phyloP scores from a whole-genome alignment of 2,797 vertebrate species.

The Falco columbarius region DNA sequence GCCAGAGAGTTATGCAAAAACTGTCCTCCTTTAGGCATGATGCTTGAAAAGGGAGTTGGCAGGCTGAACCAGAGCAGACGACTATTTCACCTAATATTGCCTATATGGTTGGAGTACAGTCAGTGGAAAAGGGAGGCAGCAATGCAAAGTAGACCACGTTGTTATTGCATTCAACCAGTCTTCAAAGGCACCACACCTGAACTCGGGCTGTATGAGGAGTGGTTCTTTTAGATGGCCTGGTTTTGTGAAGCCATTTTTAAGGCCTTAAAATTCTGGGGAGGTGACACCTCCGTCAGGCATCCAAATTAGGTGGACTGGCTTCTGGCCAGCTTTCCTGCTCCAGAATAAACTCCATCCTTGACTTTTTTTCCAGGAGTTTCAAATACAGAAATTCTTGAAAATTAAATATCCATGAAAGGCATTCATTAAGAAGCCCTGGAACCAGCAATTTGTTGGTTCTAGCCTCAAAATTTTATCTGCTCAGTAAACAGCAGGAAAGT shows the following conservation, averaged over 20 bases:
- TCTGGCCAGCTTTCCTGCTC: conserved; percentile 9
- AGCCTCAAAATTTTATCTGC: not conserved
- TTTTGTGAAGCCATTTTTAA: not conserved
- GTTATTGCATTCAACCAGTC: not conserved
- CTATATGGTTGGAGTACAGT: rapidly evolving
- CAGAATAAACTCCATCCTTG: conserved; percentile 31
- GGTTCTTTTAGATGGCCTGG: not conserved
- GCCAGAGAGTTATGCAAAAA: not conserved
- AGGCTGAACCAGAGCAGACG: not conserved
- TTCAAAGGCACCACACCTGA: not conserved
- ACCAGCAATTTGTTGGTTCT: conserved; percentile 9
- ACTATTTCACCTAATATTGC: not conserved
- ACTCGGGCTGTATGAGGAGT: not conserved
- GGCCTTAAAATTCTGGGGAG: not conserved
- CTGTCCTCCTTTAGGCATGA: not conserved
- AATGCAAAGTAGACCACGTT: rapidly evolving
- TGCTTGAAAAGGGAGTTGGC: not conserved
- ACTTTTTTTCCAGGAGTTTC: not conserved
- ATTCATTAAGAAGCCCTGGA: conserved; percentile 36
- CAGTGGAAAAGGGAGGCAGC: not conserved
- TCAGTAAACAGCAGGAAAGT: conserved; percentile 17
- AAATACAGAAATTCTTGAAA: conserved; percentile 24
- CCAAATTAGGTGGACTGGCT: conserved; percentile 45
- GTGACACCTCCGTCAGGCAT: not conserved
- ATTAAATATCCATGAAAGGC: conserved; percentile 22